Evolutionary conservation across 2,113 vertebrate species (phyloP), one percentile per base, ranked within the genome.

Genomic region (Hylia prasina): DNA sequence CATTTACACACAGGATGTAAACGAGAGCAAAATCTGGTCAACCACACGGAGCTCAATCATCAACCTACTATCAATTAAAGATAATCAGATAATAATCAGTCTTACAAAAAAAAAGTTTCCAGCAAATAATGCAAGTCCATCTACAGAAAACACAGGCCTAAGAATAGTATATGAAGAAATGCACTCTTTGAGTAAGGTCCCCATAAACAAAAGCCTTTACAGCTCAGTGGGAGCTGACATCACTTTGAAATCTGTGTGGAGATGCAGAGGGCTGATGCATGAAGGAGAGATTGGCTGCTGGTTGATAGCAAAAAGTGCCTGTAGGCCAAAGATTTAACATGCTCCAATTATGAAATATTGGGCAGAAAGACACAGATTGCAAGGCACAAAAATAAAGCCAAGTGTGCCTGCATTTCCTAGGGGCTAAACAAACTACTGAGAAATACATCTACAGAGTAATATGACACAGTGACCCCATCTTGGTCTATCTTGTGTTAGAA

Each of bases 331-430:
- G 72, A 96, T 96, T 93, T 96, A 86, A 80, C 75, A 82, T 68
- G 89, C 95, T 94, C 92, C 70, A 94, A 17, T 96, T 97, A 93
- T 40, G 53, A 95, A 91, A 68, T 75, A 84, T 4, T 35, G 80
- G 87, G 63, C 75, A 81, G 77, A 76, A 96, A 89, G 89, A 56
- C n/a, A 87, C 15, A 89, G 82, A 82, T 86, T 94, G 63, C 56
- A 78, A 93, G 76, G 54, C 78, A 83, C 44, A 40, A 30, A 88
- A 93, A 44, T 68, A 82, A 96, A 90, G 48, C 37, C 81, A 94
- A 96, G 61, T 45, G 39, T 79, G 78, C 18, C 27, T 3, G 6
- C 4, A 2, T 76, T 88, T 93, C 91, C 91, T 84, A 37, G 33
- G 79, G 88, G 91, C 79, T 82, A 93, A 95, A 91, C 56, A 87